Evolutionary conservation across 2,888 invertebrate genomes (phyloP).

Genomic region (Lepidocyrtinus sp.): DNA sequence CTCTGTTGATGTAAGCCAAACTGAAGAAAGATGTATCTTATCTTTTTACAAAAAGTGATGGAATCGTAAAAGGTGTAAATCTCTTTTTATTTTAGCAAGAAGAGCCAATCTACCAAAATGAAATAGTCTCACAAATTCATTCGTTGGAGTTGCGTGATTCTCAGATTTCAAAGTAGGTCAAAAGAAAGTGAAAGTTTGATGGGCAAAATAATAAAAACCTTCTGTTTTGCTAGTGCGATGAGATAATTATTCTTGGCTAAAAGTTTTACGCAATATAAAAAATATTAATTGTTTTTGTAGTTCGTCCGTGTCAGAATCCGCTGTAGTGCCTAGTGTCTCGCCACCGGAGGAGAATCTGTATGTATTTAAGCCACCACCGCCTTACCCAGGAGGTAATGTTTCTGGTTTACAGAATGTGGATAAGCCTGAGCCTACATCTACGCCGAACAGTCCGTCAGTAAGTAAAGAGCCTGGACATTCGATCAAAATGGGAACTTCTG

Average conservation of each 20-base stretch:
- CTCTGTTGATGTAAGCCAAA: conserved; percentile 48
- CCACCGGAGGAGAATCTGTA: conserved; percentile 73
- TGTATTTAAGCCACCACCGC: conserved; percentile 87
- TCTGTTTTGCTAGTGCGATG: neutral
- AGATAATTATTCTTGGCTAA: no score
- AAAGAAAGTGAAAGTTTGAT: neutral
- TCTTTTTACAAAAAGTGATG: no score
- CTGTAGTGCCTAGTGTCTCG: conserved; percentile 53
- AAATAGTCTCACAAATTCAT: conserved; percentile 69
- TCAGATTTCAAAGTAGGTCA: conserved; percentile 40
- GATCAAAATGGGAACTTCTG: conserved; percentile 45
- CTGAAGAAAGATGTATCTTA: no score
- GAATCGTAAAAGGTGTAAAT: no score
- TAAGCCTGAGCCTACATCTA: conserved; percentile 76
- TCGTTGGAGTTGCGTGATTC: conserved; percentile 68
- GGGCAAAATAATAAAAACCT: no score
- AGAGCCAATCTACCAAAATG: conserved; percentile 69
- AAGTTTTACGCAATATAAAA: conserved; percentile 16
- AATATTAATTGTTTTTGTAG: neutral
- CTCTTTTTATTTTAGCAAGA: conserved; percentile 55
- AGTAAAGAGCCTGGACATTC: conserved; percentile 43
- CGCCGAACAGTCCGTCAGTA: neutral
- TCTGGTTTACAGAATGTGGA: conserved; percentile 75
- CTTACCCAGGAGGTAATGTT: conserved; percentile 83
- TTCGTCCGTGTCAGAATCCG: conserved; percentile 11